Base-by-base conservation (phyloP, 2,888 invertebrate genomes). In the Hemicrepidius hirtus region DNA sequence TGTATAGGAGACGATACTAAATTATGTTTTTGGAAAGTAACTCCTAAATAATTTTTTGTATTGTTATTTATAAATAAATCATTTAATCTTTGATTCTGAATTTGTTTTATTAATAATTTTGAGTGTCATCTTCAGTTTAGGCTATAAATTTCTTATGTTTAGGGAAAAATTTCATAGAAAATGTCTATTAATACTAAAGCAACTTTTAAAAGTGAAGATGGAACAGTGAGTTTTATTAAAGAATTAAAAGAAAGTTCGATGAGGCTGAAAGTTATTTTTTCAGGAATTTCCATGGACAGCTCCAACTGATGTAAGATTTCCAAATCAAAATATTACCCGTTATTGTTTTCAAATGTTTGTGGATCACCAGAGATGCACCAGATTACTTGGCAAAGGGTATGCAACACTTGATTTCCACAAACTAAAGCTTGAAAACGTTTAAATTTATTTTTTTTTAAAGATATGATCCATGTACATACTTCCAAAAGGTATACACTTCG, bases 261-360 rank as follows among this genome's bases (percentile, higher is more conserved):
- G 2, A 20, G 20, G 20, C 20, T 24, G 24, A 20, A 49, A 49
- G 21, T 21, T 21, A 20, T 18, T 9, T 10, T 21, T 55, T 35
- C 35, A 62, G 69, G 49, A 57, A 24, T 72, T 68, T 37, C 68
- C 68, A 9, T 57, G 62, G 46, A 93, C 95, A 63, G 93, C 94
- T 79, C 96, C 96, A 65, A 95, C 94, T 85, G 98, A 98, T 90
- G 95, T 97, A 82, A 92, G 97, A 83, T 98, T 97, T 87, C 97
- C 97, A 80, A 97, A 97, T 87, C 89, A 89, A 86, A 96, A 97
- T 87, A 95, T 96, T 87, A 95, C 96, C 24, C 93, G 92, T 92
- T 76, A 78, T 46, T 82, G 82, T 57, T 82, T 75, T 53, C 71
- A 73, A 49, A 80, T 79, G 78, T 82, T 78, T 67, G 46, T 76